These are phyloP conservation scores for Euphydryas editha DNA, from an alignment of 2,888 invertebrate genomes.

Conservation along the genomic window DNA sequence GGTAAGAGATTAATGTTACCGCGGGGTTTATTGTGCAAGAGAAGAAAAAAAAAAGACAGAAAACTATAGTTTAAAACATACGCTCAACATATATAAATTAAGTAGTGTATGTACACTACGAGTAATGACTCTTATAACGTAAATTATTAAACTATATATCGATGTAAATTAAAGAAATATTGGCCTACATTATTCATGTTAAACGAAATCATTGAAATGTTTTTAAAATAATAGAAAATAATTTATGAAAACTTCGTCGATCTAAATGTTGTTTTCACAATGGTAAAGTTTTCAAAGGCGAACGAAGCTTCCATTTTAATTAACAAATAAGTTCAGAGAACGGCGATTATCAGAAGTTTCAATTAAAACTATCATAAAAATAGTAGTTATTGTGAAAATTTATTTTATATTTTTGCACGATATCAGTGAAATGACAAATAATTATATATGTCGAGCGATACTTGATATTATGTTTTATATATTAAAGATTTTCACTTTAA, in stretches of 20 bases:
- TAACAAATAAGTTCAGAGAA: conserved; percentile 4
- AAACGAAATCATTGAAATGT: background rate
- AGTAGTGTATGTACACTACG: background rate
- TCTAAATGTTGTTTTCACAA: conserved; percentile 4
- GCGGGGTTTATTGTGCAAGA: too few species aligned
- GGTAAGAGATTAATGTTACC: too few species aligned
- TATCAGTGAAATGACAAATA: background rate
- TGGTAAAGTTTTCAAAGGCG: conserved; percentile 5
- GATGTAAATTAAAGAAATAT: too few species aligned
- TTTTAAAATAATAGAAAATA: conserved; percentile 4
- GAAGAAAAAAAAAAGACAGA: too few species aligned
- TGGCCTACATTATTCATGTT: background rate
- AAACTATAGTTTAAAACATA: too few species aligned
- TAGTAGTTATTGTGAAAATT: background rate
- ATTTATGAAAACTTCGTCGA: conserved; percentile 2
- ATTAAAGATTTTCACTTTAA: too few species aligned
- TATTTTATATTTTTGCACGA: background rate
- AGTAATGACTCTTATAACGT: too few species aligned
- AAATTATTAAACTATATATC: too few species aligned
- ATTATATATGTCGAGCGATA: too few species aligned
- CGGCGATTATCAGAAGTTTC: background rate
- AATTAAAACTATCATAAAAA: conserved; percentile 1
- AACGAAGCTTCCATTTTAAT: conserved; percentile 4
- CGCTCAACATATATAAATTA: too few species aligned
- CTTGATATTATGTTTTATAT: too few species aligned